phyloP scores from a whole-genome alignment of 2,888 invertebrate genomes.

The Himalopsyche japonica region DNA sequence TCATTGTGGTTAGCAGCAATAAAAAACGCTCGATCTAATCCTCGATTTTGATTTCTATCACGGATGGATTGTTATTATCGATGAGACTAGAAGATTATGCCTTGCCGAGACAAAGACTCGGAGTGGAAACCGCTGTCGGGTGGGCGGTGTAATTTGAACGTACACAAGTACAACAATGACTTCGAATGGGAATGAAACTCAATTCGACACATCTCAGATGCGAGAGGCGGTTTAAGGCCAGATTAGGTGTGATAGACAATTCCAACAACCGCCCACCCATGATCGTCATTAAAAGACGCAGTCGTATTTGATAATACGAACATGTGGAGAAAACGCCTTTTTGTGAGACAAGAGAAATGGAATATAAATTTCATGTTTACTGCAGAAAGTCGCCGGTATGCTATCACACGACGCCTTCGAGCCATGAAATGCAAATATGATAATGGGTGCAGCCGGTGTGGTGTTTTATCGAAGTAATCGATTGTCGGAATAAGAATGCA shows the following conservation, averaged over 20 bases:
- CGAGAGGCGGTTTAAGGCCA: neutral
- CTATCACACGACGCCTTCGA: too few relatives aligned
- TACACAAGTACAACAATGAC: neutral
- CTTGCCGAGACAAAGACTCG: neutral
- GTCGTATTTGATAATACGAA: too few relatives aligned
- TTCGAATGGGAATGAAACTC: neutral
- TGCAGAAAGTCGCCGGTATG: too few relatives aligned
- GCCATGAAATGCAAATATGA: too few relatives aligned
- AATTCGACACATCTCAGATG: neutral
- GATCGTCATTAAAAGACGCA: too few relatives aligned
- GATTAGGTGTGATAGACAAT: neutral
- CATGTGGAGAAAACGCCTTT: too few relatives aligned
- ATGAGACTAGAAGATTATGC: neutral
- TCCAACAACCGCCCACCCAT: neutral
- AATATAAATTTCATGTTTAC: too few relatives aligned
- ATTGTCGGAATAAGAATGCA: too few relatives aligned
- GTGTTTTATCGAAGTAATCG: too few relatives aligned
- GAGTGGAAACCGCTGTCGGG: neutral
- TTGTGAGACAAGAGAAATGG: too few relatives aligned
- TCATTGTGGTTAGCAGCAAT: neutral
- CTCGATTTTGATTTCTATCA: neutral
- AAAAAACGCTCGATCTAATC: neutral
- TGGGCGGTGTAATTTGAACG: neutral
- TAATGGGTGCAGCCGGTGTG: too few relatives aligned
- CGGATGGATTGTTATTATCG: neutral